Conservation (phyloP, 2,113 vertebrate species). For the Lethenteron camtschaticum region DNA sequence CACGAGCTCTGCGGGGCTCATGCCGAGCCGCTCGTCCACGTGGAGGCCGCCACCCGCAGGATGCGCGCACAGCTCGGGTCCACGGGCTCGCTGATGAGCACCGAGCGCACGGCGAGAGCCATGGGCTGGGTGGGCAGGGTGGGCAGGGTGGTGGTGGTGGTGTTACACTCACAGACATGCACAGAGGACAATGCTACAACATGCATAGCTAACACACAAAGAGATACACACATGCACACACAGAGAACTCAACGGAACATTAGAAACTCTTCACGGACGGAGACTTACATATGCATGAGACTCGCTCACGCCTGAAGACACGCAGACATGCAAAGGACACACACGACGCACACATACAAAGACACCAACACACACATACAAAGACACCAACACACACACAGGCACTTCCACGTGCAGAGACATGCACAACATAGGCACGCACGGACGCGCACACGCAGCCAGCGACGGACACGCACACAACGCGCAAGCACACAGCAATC, state of each 20-base stretch:
- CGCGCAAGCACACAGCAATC: not conserved
- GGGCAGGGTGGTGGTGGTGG: not conserved
- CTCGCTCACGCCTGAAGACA: not conserved
- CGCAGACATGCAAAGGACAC: not conserved
- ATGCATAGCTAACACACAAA: not conserved
- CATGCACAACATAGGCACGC: not conserved
- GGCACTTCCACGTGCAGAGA: not conserved
- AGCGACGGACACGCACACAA: not conserved
- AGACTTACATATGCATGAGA: not conserved
- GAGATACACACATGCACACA: not conserved
- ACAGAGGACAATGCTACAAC: not conserved
- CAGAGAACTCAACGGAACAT: not conserved
- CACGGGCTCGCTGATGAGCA: conserved; percentile 70
- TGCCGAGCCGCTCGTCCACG: conserved; percentile 50
- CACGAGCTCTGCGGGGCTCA: conserved; percentile 52
- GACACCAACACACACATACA: not conserved
- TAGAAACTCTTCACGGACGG: not conserved
- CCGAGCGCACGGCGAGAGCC: conserved; percentile 39
- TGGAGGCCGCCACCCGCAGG: conserved; percentile 48
- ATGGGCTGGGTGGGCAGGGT: conserved; percentile 17
- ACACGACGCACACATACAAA: not conserved
- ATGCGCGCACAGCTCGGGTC: conserved; percentile 57
- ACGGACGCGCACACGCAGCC: not conserved
- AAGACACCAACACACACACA: not conserved
- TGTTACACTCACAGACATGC: not conserved